Conservation (phyloP, 1,140 invertebrate genomes). For the Cydia fagiglandana region DNA sequence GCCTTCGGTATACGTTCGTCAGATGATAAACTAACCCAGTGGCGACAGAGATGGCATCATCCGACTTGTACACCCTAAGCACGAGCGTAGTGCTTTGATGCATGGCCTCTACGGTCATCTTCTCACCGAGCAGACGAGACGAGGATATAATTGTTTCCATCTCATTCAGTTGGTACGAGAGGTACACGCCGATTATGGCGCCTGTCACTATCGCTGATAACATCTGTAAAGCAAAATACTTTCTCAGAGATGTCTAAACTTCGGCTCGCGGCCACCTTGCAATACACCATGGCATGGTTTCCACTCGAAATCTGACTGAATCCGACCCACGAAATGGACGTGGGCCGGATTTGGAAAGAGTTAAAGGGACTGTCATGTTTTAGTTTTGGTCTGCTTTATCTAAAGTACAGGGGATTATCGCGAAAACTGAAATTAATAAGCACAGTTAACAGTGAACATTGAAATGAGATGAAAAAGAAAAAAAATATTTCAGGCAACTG, state of each 20-base stretch:
- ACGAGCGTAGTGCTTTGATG: slow-evolving; percentile 55
- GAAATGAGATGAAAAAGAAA: too few species aligned
- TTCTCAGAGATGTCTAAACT: not conserved
- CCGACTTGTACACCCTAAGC: slow-evolving; percentile 46
- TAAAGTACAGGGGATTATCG: too few species aligned
- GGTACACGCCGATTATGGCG: slow-evolving; percentile 53
- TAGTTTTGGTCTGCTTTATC: too few species aligned
- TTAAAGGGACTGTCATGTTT: too few species aligned
- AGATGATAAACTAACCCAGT: slow-evolving; percentile 46
- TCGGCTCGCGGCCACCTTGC: not conserved
- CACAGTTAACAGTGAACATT: too few species aligned
- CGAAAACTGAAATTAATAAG: too few species aligned
- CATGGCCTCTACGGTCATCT: slow-evolving; percentile 53
- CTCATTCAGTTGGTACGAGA: slow-evolving; percentile 45
- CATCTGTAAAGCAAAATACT: slow-evolving; percentile 42
- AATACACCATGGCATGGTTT: not conserved
- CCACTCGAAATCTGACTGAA: too few species aligned
- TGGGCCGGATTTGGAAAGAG: too few species aligned
- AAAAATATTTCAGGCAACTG: too few species aligned
- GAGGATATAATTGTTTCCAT: slow-evolving; percentile 43
- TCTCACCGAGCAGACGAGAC: slow-evolving; percentile 50
- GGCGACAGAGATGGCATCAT: slow-evolving; percentile 47
- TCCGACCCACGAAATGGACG: too few species aligned
- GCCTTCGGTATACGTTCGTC: too few species aligned
- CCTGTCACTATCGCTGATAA: slow-evolving; percentile 51